A percentile compares a stretch with the other conserved stretches of the same genome.
These are phyloP conservation scores for Rallus crepitans DNA, from an alignment of 2,797 vertebrate species.

Conservation along the genomic window DNA sequence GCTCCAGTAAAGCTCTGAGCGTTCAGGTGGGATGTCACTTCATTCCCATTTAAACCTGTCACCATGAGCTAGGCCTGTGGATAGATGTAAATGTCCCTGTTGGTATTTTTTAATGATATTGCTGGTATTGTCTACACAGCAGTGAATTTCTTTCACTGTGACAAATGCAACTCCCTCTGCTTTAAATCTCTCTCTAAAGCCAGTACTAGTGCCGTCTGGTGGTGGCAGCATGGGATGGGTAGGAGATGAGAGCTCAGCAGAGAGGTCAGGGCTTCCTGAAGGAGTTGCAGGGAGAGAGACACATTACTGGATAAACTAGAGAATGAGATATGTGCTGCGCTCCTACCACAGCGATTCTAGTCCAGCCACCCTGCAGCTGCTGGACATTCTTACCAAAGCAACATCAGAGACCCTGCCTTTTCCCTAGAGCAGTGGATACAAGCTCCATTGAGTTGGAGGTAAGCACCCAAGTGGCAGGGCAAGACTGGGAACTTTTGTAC, in stretches of 20 bases:
- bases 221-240: not conserved
- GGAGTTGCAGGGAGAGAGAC: not conserved
- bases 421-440: rapidly evolving
- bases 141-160: not conserved
- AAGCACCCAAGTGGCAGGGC: not conserved
- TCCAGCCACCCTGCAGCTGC: not conserved
- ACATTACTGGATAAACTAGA: not conserved
- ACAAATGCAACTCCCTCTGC: not conserved
- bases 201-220: not conserved
- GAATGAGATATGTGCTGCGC: not conserved
- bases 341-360: not conserved
- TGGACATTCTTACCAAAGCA: not conserved
- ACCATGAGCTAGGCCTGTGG: not conserved
- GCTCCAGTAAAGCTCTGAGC: not conserved
- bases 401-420: not conserved
- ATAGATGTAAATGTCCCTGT: not conserved
- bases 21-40: not conserved
- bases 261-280: not conserved
- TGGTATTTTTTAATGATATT: not conserved
- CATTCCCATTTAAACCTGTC: not conserved
- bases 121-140: not conserved
- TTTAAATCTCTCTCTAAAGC: not conserved
- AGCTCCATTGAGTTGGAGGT: not conserved
- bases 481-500: not conserved
- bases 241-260: not conserved